Evolutionary conservation across 2,888 invertebrate species (phyloP).

Genomic region (Oxycera nigricornis): DNA sequence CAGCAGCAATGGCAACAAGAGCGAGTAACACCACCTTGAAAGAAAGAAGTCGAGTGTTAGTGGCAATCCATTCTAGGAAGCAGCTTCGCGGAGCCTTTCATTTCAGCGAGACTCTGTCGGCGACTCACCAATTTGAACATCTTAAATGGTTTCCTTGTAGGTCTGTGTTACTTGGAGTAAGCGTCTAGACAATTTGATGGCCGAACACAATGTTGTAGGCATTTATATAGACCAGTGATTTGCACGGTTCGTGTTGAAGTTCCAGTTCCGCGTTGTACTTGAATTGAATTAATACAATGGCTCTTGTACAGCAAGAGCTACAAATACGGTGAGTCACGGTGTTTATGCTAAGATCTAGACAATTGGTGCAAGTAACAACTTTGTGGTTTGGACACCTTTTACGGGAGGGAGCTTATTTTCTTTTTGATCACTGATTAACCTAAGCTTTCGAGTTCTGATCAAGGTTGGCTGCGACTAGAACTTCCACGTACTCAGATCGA

Average conservation of each 20-base stretch:
- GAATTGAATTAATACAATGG: conserved; percentile 1
- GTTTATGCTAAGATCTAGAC: background rate
- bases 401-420: too few relatives aligned
- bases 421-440: too few relatives aligned
- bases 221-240: conserved; percentile 32
- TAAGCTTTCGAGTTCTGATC: too few relatives aligned
- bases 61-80: too few relatives aligned
- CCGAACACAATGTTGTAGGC: conserved; percentile 23
- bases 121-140: conserved; percentile 51
- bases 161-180: conserved; percentile 41
- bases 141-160: conserved; percentile 42
- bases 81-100: too few relatives aligned
- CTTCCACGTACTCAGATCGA: too few relatives aligned
- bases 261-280: conserved; percentile 24
- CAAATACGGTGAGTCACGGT: conserved; percentile 1
- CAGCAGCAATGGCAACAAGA: conserved; percentile 51
- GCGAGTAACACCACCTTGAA: conserved; percentile 53
- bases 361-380: too few relatives aligned
- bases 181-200: conserved; percentile 17
- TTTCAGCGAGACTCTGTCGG: background rate
- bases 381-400: too few relatives aligned
- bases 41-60: background rate
- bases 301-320: background rate
- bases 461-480: too few relatives aligned
- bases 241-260: too few relatives aligned